Evolutionary conservation across 1,140 invertebrate genomes (phyloP).

Genomic region (Solenopsis invicta): DNA sequence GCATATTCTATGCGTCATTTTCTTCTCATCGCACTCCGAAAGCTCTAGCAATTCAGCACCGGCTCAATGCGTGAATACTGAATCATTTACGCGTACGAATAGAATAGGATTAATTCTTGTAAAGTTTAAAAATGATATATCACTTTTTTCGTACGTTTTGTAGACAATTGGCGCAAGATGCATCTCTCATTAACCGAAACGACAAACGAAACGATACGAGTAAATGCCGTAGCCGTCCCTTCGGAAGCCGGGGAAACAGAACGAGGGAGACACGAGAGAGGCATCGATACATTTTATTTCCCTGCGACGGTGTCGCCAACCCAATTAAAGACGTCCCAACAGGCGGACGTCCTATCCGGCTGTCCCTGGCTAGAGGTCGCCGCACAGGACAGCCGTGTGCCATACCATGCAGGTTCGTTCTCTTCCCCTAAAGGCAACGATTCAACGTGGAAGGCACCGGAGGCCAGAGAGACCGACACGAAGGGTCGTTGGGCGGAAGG

Average conservation of each 20-base stretch:
- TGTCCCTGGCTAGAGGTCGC: conserved; percentile 70
- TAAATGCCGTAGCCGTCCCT: conserved; percentile 44
- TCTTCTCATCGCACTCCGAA: not conserved
- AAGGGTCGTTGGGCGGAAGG: conserved; percentile 52
- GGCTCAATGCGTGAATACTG: no score
- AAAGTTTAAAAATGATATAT: not conserved
- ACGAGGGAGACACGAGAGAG: conserved; percentile 62
- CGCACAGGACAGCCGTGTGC: conserved; percentile 45
- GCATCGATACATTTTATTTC: conserved; percentile 81
- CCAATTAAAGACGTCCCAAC: conserved; percentile 87
- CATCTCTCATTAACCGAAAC: conserved; percentile 28
- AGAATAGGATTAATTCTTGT: not conserved
- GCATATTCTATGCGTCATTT: not conserved
- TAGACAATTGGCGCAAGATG: not conserved
- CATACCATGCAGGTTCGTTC: conserved; percentile 69
- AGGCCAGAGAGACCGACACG: conserved; percentile 75
- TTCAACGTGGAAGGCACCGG: conserved; percentile 81
- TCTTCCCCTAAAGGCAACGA: conserved; percentile 74
- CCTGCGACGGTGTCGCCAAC: conserved; percentile 82
- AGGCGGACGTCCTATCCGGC: conserved; percentile 79
- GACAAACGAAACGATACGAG: conserved; percentile 40
- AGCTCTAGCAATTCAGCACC: not conserved
- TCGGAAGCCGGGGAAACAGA: conserved; percentile 40
- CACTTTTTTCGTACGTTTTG: not conserved
- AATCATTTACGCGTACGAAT: not conserved